These are phyloP conservation scores for Sparus aurata DNA, from an alignment of 2,797 vertebrate genomes.

Conservation along the genomic window DNA sequence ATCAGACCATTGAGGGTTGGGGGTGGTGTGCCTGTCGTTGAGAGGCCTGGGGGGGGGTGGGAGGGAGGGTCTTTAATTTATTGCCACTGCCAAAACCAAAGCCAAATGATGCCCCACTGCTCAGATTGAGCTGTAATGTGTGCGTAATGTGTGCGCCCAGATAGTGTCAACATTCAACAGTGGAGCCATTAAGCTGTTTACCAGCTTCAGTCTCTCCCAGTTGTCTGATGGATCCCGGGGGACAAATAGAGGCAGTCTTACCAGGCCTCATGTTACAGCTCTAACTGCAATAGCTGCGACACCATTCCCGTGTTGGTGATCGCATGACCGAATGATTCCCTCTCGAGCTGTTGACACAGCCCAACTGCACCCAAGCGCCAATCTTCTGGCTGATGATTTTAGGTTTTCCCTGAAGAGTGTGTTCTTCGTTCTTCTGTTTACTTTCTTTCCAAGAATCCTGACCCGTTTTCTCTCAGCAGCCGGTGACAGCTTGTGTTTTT, in stretches of 20 bases:
- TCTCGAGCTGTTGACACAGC: constrained; percentile 6
- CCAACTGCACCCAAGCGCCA: too few species aligned
- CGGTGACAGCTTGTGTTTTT: too few species aligned
- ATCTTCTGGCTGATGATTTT: too few species aligned
- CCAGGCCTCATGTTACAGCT: constrained; percentile 17
- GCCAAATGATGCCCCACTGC: constrained; percentile 1
- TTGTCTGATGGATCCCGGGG: constrained; percentile 23
- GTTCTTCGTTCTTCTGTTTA: too few species aligned
- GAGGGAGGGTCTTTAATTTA: constrained; percentile 47
- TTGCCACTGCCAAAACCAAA: constrained; percentile 13
- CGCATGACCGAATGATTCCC: background rate
- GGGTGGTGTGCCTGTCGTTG: constrained; percentile 23
- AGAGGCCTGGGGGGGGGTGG: constrained; percentile 29
- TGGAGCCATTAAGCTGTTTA: constrained; percentile 17
- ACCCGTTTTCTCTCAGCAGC: too few species aligned
- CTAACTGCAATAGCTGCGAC: background rate
- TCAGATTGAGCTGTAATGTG: constrained; percentile 39
- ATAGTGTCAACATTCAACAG: constrained; percentile 37
- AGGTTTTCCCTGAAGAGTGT: too few species aligned
- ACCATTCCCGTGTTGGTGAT: constrained; percentile 7
- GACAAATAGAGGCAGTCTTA: constrained; percentile 13
- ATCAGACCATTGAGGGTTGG: constrained; percentile 28
- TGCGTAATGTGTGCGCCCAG: constrained; percentile 15
- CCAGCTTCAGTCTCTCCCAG: background rate
- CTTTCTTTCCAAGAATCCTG: too few species aligned